These are phyloP conservation scores for Musca domestica DNA, from an alignment of 1,140 invertebrate genomes.

Conservation along the genomic window DNA sequence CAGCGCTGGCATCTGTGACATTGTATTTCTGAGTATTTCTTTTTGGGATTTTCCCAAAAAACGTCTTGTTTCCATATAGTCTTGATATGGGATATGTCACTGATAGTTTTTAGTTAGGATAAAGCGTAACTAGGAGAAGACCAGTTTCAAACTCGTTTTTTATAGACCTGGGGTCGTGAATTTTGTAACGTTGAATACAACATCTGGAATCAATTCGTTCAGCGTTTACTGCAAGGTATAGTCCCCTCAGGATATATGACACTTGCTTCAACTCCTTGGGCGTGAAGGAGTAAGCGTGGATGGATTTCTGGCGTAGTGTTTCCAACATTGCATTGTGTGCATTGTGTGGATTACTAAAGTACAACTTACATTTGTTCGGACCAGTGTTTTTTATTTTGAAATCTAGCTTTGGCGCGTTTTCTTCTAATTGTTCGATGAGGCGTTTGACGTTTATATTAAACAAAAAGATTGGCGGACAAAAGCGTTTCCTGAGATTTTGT, in stretches of 20 bases:
- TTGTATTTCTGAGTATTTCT: background rate
- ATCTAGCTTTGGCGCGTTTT: background rate
- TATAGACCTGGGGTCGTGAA: background rate
- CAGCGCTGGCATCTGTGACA: background rate
- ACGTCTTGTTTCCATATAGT: background rate
- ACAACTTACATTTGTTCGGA: background rate
- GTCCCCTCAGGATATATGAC: background rate
- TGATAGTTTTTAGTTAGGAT: background rate
- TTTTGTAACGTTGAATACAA: background rate
- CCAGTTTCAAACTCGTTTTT: background rate
- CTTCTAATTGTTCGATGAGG: background rate
- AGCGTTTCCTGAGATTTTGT: background rate
- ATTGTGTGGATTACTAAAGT: background rate
- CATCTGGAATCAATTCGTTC: background rate
- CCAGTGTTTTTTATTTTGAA: background rate
- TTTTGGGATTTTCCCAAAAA: background rate
- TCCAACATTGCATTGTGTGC: background rate
- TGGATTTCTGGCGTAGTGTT: background rate
- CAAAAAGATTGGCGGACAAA: background rate
- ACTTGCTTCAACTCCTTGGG: background rate
- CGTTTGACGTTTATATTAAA: background rate
- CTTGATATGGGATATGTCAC: no score
- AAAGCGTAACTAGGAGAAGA: background rate
- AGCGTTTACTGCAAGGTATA: background rate
- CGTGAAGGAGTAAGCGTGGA: background rate